Percentiles rank a stretch among this genome's conserved stretches.
Evolutionary conservation across 1,140 invertebrate species (phyloP).

Genomic region (Probaryconus sp.): DNA sequence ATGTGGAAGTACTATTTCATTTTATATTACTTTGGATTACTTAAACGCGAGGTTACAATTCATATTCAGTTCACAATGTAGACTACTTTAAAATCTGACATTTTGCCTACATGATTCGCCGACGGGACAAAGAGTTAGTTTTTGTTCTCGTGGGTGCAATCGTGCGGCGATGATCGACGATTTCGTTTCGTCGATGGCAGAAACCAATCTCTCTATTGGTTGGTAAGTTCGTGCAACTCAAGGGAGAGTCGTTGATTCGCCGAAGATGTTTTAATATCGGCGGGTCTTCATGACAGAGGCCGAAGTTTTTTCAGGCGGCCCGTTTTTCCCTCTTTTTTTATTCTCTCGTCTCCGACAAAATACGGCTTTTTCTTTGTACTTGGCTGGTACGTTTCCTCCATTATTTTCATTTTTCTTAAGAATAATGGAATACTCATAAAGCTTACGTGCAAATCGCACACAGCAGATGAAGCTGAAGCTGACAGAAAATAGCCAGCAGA

Average conservation of each 20-base stretch:
- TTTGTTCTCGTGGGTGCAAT: slow-evolving; percentile 57
- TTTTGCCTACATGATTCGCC: slow-evolving; percentile 42
- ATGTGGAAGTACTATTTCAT: slow-evolving; percentile 11
- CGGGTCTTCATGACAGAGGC: slow-evolving; percentile 17
- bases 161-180: slow-evolving; percentile 60
- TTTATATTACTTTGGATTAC: slow-evolving; percentile 9
- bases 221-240: slow-evolving; percentile 30
- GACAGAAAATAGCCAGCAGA: too few relatives aligned
- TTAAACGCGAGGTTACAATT: slow-evolving; percentile 31
- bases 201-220: slow-evolving; percentile 57
- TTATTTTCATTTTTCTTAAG: slow-evolving; percentile 38
- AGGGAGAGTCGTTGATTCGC: slow-evolving; percentile 34
- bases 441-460: slow-evolving; percentile 56
- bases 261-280: slow-evolving; percentile 67
- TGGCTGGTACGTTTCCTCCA: neutral
- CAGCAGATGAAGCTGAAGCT: too few relatives aligned
- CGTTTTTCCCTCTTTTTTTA: slow-evolving; percentile 17
- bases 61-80: slow-evolving; percentile 46
- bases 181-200: slow-evolving; percentile 53
- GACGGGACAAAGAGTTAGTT: slow-evolving; percentile 39
- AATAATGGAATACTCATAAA: slow-evolving; percentile 38
- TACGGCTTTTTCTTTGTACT: slow-evolving; percentile 1
- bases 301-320: slow-evolving; percentile 14
- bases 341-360: neutral
- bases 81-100: slow-evolving; percentile 48